Percentiles rank a stretch among this genome's conserved stretches.
Evolutionary conservation across 1,140 invertebrate genomes (phyloP).

Genomic region (Bombyx mori): ASM3026992v2 NC_085112.1:3968501-3969000

Average conservation of each 20-base stretch:
- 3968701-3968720: slow-evolving; percentile 68
- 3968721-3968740: slow-evolving; percentile 61
- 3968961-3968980: slow-evolving; percentile 59
- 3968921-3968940: slow-evolving; percentile 62
- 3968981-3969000: slow-evolving; percentile 43
- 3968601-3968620: slow-evolving; percentile 56
- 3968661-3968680: slow-evolving; percentile 57
- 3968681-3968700: slow-evolving; percentile 68
- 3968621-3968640: slow-evolving; percentile 63
- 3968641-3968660: slow-evolving; percentile 68
- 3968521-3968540: slow-evolving; percentile 45
- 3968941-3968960: slow-evolving; percentile 62
- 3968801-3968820: slow-evolving; percentile 57
- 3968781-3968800: slow-evolving; percentile 55
- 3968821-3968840: slow-evolving; percentile 53
- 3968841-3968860: slow-evolving; percentile 66
- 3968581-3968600: slow-evolving; percentile 46
- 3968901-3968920: slow-evolving; percentile 61
- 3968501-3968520: slow-evolving; percentile 59
- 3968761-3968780: slow-evolving; percentile 47
- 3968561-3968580: slow-evolving; percentile 40
- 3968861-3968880: slow-evolving; percentile 60
- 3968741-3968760: slow-evolving; percentile 60
- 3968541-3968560: slow-evolving; percentile 36
- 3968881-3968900: slow-evolving; percentile 62